Evolutionary conservation across 92 coral and sea anemone genomes (phyloP).

Genomic region (Bergia puertoricense): DNA sequence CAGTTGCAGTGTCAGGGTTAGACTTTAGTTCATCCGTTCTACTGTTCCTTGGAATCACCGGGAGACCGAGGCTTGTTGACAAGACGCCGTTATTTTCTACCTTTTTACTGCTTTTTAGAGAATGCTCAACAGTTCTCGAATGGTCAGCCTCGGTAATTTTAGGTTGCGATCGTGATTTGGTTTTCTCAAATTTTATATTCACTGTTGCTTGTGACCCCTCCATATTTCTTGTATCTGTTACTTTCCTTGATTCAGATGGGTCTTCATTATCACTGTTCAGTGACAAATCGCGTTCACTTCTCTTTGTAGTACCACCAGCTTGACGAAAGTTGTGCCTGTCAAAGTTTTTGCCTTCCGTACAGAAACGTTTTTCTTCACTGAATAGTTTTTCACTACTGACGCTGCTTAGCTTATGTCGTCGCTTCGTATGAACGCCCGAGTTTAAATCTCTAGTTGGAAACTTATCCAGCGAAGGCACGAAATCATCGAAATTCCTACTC

Average conservation of each 20-base stretch:
- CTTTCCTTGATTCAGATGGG: not conserved
- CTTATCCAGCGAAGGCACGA: not conserved
- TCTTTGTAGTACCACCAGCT: not conserved
- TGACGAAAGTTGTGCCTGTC: not conserved
- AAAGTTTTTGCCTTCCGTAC: not conserved
- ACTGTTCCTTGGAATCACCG: not conserved
- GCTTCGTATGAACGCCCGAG: not conserved
- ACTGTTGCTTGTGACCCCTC: not conserved
- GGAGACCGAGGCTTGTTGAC: not conserved
- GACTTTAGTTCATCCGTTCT: not conserved
- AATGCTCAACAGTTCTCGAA: not conserved
- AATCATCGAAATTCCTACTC: not conserved
- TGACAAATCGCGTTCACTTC: not conserved
- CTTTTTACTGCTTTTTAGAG: not conserved
- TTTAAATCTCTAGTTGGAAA: conserved; percentile 10
- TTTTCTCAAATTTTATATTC: not conserved
- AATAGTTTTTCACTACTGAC: not conserved
- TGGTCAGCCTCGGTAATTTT: not conserved
- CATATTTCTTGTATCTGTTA: not conserved
- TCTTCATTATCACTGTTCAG: not conserved
- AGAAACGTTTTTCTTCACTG: not conserved
- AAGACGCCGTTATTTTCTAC: not conserved
- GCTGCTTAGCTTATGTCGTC: not conserved
- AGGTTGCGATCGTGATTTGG: not conserved
- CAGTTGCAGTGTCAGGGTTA: not conserved